A percentile compares a stretch with the other conserved stretches of the same genome.
Conservation (phyloP, 1,140 invertebrate species). For the Saccostrea echinata region DNA sequence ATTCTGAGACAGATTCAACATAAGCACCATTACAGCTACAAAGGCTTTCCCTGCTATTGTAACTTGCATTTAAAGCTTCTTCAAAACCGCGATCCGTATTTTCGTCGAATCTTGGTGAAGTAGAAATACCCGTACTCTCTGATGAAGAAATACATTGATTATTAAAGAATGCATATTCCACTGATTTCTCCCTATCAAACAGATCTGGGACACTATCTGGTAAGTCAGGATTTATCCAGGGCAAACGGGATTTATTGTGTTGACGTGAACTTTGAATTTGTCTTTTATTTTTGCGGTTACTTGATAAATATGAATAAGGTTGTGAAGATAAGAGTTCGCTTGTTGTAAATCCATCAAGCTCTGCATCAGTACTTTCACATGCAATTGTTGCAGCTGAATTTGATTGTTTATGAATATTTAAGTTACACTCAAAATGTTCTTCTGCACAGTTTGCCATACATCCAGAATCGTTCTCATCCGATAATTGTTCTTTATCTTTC, state of each 20-base stretch:
- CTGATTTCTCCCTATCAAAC: background rate
- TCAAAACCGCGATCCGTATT: conserved; percentile 56
- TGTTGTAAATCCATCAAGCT: conserved; percentile 10
- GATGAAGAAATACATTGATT: conserved; percentile 12
- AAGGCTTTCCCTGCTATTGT: conserved; percentile 35
- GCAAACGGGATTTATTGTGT: background rate
- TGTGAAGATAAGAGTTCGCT: conserved; percentile 2
- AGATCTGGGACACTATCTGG: background rate
- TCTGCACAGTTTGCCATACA: conserved; percentile 24
- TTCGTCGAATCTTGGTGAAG: conserved; percentile 51
- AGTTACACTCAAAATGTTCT: background rate
- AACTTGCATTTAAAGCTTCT: conserved; percentile 54
- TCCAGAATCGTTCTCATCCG: conserved; percentile 36
- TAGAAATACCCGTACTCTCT: conserved; percentile 35
- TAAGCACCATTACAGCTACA: conserved; percentile 22
- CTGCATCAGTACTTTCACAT: background rate
- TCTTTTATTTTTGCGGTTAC: background rate
- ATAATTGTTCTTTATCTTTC: conserved; percentile 8
- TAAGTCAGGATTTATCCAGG: conserved; percentile 32
- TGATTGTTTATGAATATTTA: background rate
- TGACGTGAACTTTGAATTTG: background rate
- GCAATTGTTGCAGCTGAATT: background rate
- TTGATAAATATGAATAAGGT: conserved; percentile 34
- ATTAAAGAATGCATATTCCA: conserved; percentile 42
- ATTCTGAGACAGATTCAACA: conserved; percentile 42